Percentiles rank a stretch among this genome's conserved stretches.
Evolutionary conservation across 2,797 vertebrate genomes (phyloP).

Genomic region (Coreius guichenoti): DNA sequence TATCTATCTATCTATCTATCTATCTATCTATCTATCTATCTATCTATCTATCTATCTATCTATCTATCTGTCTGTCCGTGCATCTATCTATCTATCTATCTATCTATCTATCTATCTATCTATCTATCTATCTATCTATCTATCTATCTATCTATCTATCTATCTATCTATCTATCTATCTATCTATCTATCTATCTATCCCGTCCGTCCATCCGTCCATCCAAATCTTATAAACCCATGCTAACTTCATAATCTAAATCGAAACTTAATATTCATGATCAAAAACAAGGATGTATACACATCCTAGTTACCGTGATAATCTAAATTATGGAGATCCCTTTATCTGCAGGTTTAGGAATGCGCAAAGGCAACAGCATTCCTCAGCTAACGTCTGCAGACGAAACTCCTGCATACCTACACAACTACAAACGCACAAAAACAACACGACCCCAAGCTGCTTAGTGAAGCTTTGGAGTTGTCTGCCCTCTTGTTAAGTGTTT

Average conservation of each 20-base stretch:
- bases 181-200: too few relatives aligned
- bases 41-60: background rate
- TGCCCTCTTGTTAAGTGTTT: slow-evolving; percentile 26
- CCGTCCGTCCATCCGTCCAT: too few relatives aligned
- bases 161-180: too few relatives aligned
- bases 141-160: background rate
- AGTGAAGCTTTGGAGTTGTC: slow-evolving; percentile 40
- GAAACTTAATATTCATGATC: too few relatives aligned
- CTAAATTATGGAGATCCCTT: background rate
- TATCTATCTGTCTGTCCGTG: background rate
- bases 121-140: too few relatives aligned
- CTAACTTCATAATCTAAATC: too few relatives aligned
- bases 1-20: too few relatives aligned
- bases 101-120: background rate
- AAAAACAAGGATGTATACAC: too few relatives aligned
- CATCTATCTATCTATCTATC: too few relatives aligned
- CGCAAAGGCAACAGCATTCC: background rate
- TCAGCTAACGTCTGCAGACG: background rate
- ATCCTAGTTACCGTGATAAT: background rate
- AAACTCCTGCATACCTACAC: slow-evolving; percentile 5
- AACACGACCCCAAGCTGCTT: slow-evolving; percentile 37
- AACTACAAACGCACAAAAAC: slow-evolving; percentile 31
- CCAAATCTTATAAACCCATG: too few relatives aligned
- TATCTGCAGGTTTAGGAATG: background rate
- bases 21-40: too few relatives aligned